phyloP scores from a whole-genome alignment of 2,797 vertebrate species.

The Squalus acanthias region DNA sequence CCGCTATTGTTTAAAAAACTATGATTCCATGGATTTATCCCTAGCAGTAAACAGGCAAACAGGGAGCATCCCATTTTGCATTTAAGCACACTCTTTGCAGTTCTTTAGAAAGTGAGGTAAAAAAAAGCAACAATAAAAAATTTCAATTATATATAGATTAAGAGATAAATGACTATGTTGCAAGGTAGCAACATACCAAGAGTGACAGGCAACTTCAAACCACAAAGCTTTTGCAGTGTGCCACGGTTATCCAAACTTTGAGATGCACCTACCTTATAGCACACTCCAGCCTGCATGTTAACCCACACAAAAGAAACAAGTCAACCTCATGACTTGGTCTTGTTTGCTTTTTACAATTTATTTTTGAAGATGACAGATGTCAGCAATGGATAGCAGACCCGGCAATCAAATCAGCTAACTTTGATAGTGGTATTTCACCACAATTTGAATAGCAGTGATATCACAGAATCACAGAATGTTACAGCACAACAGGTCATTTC shows the following conservation, averaged over 20 bases:
- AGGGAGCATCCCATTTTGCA: not conserved
- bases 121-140: not conserved
- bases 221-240: constrained; percentile 23
- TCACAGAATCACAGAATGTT: not conserved
- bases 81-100: not conserved
- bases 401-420: not conserved
- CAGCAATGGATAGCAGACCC: not conserved
- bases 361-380: not conserved
- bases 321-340: not conserved
- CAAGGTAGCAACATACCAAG: not conserved
- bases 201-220: not conserved
- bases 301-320: not conserved
- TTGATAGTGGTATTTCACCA: not conserved
- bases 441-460: not conserved
- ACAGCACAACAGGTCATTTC: not conserved
- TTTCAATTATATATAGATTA: not conserved
- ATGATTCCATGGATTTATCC: not conserved
- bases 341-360: not conserved
- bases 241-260: not conserved
- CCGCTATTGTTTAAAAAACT: not conserved
- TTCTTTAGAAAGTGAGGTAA: not conserved
- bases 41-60: not conserved
- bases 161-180: not conserved
- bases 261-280: not conserved
- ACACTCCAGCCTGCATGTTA: not conserved